Evolutionary conservation across 1,140 invertebrate genomes (phyloP).

Genomic region (Mactra quadrangularis): DNA sequence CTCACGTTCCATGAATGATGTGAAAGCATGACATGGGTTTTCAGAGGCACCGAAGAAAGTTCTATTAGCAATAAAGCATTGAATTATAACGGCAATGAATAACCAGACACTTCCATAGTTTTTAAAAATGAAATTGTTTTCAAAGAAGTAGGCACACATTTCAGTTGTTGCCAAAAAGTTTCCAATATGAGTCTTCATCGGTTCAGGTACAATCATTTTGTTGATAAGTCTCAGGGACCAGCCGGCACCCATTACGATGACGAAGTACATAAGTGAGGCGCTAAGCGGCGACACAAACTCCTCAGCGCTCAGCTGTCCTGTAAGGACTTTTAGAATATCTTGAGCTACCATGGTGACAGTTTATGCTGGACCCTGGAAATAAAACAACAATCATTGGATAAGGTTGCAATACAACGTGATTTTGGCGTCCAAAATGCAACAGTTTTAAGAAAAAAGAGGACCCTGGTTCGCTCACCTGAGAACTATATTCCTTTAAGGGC

Average conservation of each 20-base stretch:
- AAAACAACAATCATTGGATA: too few species aligned
- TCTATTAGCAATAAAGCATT: slow-evolving; percentile 75
- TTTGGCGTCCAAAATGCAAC: too few species aligned
- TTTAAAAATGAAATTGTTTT: slow-evolving; percentile 80
- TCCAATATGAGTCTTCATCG: slow-evolving; percentile 62
- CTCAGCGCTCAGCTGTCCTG: slow-evolving; percentile 59
- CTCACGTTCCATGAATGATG: slow-evolving; percentile 61
- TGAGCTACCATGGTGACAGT: slow-evolving; percentile 44
- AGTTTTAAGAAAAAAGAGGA: too few species aligned
- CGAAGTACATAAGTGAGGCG: slow-evolving; percentile 76
- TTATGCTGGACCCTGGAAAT: too few species aligned
- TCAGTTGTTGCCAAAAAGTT: slow-evolving; percentile 78
- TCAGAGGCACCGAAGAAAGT: slow-evolving; percentile 76
- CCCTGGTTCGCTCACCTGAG: too few species aligned
- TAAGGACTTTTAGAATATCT: slow-evolving; percentile 40
- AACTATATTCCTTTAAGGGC: too few species aligned
- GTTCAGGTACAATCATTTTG: slow-evolving; percentile 62
- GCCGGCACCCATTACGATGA: slow-evolving; percentile 72
- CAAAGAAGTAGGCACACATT: slow-evolving; percentile 80
- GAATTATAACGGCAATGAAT: slow-evolving; percentile 72
- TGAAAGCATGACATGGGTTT: slow-evolving; percentile 77
- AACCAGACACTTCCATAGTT: slow-evolving; percentile 76
- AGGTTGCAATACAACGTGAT: too few species aligned
- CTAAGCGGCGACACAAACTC: slow-evolving; percentile 74
- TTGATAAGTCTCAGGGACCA: slow-evolving; percentile 70